Conservation (phyloP, 1,140 invertebrate genomes). For the Bombus superbus region DNA sequence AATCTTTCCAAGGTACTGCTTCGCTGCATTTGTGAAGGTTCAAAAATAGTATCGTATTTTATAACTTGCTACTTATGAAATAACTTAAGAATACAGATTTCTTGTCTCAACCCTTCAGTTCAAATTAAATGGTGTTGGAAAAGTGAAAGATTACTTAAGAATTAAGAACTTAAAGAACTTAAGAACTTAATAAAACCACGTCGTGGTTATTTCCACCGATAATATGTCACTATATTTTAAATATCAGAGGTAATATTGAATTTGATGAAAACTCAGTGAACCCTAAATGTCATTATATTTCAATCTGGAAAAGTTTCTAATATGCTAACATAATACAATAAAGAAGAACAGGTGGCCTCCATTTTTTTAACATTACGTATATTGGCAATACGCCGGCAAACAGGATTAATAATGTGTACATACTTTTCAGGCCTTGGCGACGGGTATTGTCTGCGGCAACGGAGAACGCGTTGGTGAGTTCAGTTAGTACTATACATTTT, state of each 20-base stretch:
- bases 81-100: slow-evolving; percentile 5
- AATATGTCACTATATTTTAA: neutral
- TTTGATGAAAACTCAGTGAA: neutral
- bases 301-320: neutral
- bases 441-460: slow-evolving; percentile 62
- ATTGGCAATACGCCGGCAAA: neutral
- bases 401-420: slow-evolving; percentile 18
- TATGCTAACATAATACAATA: neutral
- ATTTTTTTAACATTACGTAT: neutral
- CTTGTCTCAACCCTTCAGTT: neutral
- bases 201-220: too few relatives aligned
- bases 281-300: slow-evolving; percentile 1
- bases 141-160: neutral
- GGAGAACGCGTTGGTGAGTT: slow-evolving; percentile 69
- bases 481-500: slow-evolving; percentile 5
- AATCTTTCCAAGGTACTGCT: slow-evolving; percentile 37
- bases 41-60: slow-evolving; percentile 40
- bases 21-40: slow-evolving; percentile 19
- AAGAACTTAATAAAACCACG: too few relatives aligned
- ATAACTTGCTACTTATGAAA: slow-evolving; percentile 21
- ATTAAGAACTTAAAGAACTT: neutral
- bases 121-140: neutral
- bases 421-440: slow-evolving; percentile 65
- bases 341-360: neutral
- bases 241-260: neutral